Evolutionary conservation across 64 coral and sea anemone species (phyloP).

Genomic region (Dendronephthya gigantea): DNA sequence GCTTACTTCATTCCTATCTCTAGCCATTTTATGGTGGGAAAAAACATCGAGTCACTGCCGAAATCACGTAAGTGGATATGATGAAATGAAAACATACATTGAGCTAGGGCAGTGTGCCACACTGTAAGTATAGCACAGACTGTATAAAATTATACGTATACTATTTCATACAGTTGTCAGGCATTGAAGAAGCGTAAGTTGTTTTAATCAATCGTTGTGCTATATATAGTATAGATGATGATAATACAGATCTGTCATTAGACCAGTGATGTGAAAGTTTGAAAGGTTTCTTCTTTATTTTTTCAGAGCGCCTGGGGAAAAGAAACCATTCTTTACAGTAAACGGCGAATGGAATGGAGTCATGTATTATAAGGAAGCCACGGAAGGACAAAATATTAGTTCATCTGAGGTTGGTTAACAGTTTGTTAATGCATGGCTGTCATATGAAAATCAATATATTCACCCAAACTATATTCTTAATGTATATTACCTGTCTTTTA

Average conservation of each 20-base stretch:
- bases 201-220: too few species aligned
- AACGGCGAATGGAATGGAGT: constrained; percentile 16
- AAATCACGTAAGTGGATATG: constrained; percentile 66
- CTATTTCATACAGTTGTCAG: too few species aligned
- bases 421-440: too few species aligned
- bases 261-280: not conserved
- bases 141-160: too few species aligned
- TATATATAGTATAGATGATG: not conserved
- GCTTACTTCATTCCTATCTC: not conserved
- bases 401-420: not conserved
- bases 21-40: constrained; percentile 98
- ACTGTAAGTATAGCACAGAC: too few species aligned
- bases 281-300: not conserved
- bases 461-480: not conserved
- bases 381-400: not conserved
- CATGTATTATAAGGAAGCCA: constrained; percentile 4
- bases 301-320: not conserved
- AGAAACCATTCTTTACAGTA: constrained; percentile 1
- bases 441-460: too few species aligned
- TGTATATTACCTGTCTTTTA: not conserved
- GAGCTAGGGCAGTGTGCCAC: too few species aligned
- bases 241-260: too few species aligned
- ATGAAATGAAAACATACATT: too few species aligned
- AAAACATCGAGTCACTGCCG: constrained; percentile 67
- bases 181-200: too few species aligned